phyloP scores from a whole-genome alignment of 2,113 vertebrate genomes.

The Channa argus region DNA sequence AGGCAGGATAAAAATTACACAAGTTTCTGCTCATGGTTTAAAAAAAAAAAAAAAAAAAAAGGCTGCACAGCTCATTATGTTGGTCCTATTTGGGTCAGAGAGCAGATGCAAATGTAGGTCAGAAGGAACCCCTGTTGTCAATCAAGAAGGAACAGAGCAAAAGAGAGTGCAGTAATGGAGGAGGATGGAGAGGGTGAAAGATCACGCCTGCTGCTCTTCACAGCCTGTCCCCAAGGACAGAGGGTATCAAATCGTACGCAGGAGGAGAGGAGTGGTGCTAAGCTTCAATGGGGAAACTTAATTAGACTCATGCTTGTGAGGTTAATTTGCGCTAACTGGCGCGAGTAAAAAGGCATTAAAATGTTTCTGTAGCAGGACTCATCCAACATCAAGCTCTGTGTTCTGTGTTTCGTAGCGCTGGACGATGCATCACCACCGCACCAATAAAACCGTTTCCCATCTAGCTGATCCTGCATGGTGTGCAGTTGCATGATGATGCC shows the following conservation, averaged over 20 bases:
- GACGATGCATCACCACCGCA: constrained; percentile 21
- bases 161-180: constrained; percentile 35
- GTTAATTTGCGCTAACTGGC: constrained; percentile 57
- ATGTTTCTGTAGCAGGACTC: constrained; percentile 74
- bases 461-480: constrained; percentile 31
- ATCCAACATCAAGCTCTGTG: constrained; percentile 29
- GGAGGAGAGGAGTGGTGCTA: constrained; percentile 31
- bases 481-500: constrained; percentile 70
- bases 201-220: constrained; percentile 53
- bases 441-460: constrained; percentile 62
- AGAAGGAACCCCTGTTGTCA: constrained; percentile 78
- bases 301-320: constrained; percentile 64
- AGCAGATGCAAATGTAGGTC: constrained; percentile 85
- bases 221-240: constrained; percentile 47
- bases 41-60: constrained; percentile 15
- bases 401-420: constrained; percentile 23
- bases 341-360: constrained; percentile 46
- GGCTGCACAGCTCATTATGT: constrained; percentile 69
- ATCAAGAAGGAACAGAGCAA: constrained; percentile 63
- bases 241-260: constrained; percentile 46
- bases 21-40: constrained; percentile 46
- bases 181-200: constrained; percentile 45
- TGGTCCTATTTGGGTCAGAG: constrained; percentile 79
- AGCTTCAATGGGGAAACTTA: constrained; percentile 62
- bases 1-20: constrained; percentile 47